A percentile compares a stretch with the other conserved stretches of the same genome.
Evolutionary conservation across 1,140 invertebrate species (phyloP).

Genomic region (Schlechtendalia chinensis): DNA sequence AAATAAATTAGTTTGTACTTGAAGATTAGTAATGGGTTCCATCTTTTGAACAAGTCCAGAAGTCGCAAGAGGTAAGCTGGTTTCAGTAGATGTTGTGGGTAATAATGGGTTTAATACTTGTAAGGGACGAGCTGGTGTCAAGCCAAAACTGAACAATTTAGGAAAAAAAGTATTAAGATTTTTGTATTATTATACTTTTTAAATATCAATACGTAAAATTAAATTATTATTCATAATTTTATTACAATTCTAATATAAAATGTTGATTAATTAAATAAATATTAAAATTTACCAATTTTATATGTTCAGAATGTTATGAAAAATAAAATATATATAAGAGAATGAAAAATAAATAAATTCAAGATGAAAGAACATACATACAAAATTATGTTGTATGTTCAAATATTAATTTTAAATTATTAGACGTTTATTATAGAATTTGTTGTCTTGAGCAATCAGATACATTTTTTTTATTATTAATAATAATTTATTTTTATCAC

Average conservation of each 20-base stretch:
- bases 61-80: constrained; percentile 74
- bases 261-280: neutral
- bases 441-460: too few relatives aligned
- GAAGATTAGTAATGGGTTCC: constrained; percentile 94
- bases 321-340: too few relatives aligned
- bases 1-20: constrained; percentile 61
- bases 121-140: constrained; percentile 79
- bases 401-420: too few relatives aligned
- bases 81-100: constrained; percentile 80
- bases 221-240: neutral
- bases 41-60: constrained; percentile 92
- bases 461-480: too few relatives aligned
- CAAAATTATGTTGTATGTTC: too few relatives aligned
- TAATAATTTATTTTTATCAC: too few relatives aligned
- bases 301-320: too few relatives aligned
- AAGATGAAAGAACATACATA: too few relatives aligned
- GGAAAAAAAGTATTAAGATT: neutral
- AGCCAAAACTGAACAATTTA: constrained; percentile 74
- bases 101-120: constrained; percentile 76
- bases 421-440: too few relatives aligned
- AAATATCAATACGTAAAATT: neutral
- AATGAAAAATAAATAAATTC: too few relatives aligned
- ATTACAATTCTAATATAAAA: neutral
- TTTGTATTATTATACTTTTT: neutral
- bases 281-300: too few relatives aligned